Evolutionary conservation across 2,113 vertebrate genomes (phyloP), one percentile per base, ranked within the genome.

Genomic region (Varanus komodoensis): DNA sequence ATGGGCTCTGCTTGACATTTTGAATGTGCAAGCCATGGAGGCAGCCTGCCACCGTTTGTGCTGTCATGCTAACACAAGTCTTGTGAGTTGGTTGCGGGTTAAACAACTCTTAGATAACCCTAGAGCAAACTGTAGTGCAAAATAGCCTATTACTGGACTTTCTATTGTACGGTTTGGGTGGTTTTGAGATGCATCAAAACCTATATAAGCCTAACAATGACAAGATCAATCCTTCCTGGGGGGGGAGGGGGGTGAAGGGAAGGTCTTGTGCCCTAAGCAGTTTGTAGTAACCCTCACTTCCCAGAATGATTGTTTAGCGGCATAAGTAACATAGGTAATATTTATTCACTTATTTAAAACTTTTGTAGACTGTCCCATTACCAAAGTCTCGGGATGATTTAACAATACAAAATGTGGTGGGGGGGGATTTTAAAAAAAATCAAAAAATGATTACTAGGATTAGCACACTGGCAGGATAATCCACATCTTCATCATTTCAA

Each of bases 201-300:
- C n/a, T 27, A 14, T 50, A 19, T 25, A 4, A 52, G 44, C 68
- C 84, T 73, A 9, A n/a, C 17, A 44, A 52, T 5, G 5, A 67
- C 38, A 50, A 85, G 44, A 25, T 48, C 84, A 84, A 29, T 71
- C 34, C 2, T 11, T 71, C 67, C 67, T 54, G 67, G 68, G 29
- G 7, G 54, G 68, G 8, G n/a, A n/a, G n/a, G n/a, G 38, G 38
- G 38, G 38, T 44, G 38, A 44, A 3, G 0, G 15, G 85, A 87
- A 48, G 88, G 73, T 34, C 2, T 1, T 48, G 0, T 38, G 80
- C 84, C 86, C 2, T n/a, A 12, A 91, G 82, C 6, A 92, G 85
- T 87, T 89, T 38, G 32, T 68, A 93, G 67, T 52, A 90, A 75
- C 84, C 82, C 88, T 87, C 78, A 77, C 17, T 79, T 86, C 80